A percentile compares a stretch with the other conserved stretches of the same genome.
phyloP scores from a whole-genome alignment of 2,888 invertebrate genomes.

The Metallyticus violacea region DNA sequence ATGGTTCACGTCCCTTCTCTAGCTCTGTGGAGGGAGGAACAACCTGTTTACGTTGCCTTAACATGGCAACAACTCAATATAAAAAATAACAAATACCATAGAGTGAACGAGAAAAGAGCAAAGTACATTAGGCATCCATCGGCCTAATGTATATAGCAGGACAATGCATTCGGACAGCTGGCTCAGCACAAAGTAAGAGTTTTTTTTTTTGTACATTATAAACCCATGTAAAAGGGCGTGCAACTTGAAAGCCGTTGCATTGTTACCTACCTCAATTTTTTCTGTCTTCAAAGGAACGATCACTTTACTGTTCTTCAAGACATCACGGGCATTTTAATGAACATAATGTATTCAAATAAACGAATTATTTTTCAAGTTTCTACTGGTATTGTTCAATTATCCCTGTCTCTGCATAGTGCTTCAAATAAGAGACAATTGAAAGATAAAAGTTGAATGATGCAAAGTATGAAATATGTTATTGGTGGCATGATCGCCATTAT shows the following conservation, averaged over 20 bases:
- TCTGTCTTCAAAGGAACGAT: not conserved
- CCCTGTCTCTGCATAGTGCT: too few species aligned
- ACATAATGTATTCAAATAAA: not conserved
- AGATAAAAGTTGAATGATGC: too few species aligned
- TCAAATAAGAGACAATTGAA: too few species aligned
- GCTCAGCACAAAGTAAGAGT: not conserved
- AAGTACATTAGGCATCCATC: not conserved
- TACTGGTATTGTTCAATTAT: not conserved
- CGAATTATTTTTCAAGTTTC: not conserved
- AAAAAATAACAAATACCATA: not conserved
- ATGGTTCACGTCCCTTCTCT: not conserved
- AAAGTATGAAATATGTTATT: too few species aligned
- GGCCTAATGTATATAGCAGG: conserved; percentile 7
- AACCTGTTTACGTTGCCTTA: conserved; percentile 3
- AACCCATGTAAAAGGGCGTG: not conserved
- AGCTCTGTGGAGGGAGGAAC: not conserved
- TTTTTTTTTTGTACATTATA: not conserved
- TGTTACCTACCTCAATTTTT: too few species aligned
- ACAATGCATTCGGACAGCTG: not conserved
- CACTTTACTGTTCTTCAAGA: not conserved
- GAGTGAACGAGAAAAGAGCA: not conserved
- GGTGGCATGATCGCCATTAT: too few species aligned
- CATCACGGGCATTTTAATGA: not conserved
- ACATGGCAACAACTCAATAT: not conserved
- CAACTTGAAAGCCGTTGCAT: not conserved